phyloP scores from a whole-genome alignment of 2,113 vertebrate species.

The Entomyzon cyanotis region DNA sequence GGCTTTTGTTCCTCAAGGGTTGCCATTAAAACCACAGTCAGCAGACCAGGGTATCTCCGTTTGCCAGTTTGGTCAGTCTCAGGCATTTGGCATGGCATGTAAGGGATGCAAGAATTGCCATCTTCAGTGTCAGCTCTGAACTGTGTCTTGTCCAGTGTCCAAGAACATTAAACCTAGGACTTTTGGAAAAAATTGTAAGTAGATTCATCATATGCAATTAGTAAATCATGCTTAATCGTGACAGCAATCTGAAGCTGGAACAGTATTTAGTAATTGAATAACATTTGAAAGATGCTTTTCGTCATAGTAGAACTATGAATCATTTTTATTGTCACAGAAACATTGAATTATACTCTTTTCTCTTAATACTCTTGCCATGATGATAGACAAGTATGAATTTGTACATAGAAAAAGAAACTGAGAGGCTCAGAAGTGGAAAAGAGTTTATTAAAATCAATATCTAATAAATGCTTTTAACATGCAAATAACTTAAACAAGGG shows the following conservation, averaged over 20 bases:
- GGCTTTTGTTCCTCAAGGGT: not conserved
- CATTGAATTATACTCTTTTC: not conserved
- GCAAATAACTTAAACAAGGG: not conserved
- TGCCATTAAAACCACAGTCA: conserved; percentile 7
- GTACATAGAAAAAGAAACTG: not conserved
- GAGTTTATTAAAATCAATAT: not conserved
- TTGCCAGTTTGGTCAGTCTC: not conserved
- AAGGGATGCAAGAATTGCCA: not conserved
- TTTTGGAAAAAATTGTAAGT: not conserved
- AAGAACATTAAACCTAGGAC: not conserved
- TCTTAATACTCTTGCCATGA: not conserved
- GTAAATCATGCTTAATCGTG: not conserved
- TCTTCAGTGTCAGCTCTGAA: not conserved
- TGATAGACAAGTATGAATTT: not conserved
- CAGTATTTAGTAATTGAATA: not conserved
- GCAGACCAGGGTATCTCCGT: not conserved
- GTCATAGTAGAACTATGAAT: not conserved
- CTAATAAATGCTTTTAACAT: not conserved
- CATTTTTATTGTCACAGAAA: not conserved
- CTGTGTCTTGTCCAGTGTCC: not conserved
- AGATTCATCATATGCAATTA: not conserved
- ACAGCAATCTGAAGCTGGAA: not conserved
- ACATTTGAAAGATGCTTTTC: not conserved
- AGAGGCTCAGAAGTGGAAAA: not conserved
- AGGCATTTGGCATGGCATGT: not conserved